Evolutionary conservation across 2,113 vertebrate genomes (phyloP).

Genomic region (Carassius gibelio): DNA sequence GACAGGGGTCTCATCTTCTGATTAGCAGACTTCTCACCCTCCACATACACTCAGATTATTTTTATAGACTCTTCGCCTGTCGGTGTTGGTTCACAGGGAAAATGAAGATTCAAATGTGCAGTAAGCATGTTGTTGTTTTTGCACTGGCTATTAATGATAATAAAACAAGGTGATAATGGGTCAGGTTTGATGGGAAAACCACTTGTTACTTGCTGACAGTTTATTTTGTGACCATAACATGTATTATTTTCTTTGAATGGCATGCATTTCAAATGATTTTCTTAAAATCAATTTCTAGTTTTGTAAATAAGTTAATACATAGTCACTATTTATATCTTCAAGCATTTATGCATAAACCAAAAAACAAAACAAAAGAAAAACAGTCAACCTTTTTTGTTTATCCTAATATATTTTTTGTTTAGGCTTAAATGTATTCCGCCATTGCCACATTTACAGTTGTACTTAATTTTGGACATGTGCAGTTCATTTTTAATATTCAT

Average conservation of each 20-base stretch:
- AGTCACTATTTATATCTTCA: too few relatives aligned
- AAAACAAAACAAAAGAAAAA: too few relatives aligned
- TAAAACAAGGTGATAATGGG: conserved; percentile 42
- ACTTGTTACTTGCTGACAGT: conserved; percentile 8
- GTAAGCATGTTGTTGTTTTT: conserved; percentile 34
- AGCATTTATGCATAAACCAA: too few relatives aligned
- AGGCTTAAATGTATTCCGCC: not conserved
- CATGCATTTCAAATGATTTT: too few relatives aligned
- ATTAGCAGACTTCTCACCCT: conserved; percentile 60
- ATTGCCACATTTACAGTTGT: not conserved
- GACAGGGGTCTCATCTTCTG: conserved; percentile 63
- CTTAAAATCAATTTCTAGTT: too few relatives aligned
- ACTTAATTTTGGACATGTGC: not conserved
- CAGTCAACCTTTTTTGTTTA: too few relatives aligned
- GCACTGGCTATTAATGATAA: conserved; percentile 31
- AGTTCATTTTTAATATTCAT: too few relatives aligned
- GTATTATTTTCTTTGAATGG: too few relatives aligned
- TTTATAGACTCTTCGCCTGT: conserved; percentile 26
- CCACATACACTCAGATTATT: conserved; percentile 27
- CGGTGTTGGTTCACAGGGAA: not conserved
- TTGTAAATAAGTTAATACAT: too few relatives aligned
- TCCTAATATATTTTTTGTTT: too few relatives aligned
- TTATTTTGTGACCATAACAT: too few relatives aligned
- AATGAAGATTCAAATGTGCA: conserved; percentile 32
- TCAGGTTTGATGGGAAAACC: conserved; percentile 19